Base-by-base conservation (phyloP, 2,113 vertebrate genomes). In the Mesitornis unicolor region DNA sequence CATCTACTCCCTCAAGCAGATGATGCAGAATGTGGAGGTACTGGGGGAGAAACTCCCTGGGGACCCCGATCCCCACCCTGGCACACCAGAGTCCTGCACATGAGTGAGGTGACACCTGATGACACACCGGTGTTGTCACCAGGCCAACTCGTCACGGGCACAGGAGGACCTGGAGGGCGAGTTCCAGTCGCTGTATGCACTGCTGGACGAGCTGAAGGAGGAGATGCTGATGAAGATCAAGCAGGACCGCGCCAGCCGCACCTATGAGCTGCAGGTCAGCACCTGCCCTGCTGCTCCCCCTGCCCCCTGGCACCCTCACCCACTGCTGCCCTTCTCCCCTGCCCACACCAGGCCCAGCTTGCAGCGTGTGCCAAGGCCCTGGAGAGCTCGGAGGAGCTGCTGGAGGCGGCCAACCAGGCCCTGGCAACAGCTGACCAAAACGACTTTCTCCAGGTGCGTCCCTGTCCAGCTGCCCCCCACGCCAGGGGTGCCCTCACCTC, bases 301-400 rank as follows among this genome's bases (percentile, higher is more conserved):
- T n/a, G n/a, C 21, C 15, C 28, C 4, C 17, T 10, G 21, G 19
- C 24, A 11, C 16, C 26, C 48, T 56, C 6, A 5, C 35, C 50
- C 56, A 22, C 69, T 20, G 1, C 77, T 25, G 40, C 40, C 53
- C 31, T 71, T 54, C 28, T 84, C 24, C 68, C 50, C 16, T 85
- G 15, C 47, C 53, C 31, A 10, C 36, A 11, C 16, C 97, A 99
- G 99, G 99, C 98, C 97, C 99, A 99, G 97, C 98, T 99, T 95
- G 98, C 98, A 0, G 98, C 99, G 4, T 99, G 99, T 29, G 98
- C 99, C 17, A 99, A 99, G 96, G 99, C 99, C 25, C 97, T 99
- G 98, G 99, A 99, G 98, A 99, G 99, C 90, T 99, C 99, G 0
- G 99, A 99, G 97, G 99, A 99, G 95, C 98, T 99, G 93, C 97